Evolutionary conservation across 2,888 invertebrate genomes (phyloP).

Genomic region (Aleiodes leptofemur): DNA sequence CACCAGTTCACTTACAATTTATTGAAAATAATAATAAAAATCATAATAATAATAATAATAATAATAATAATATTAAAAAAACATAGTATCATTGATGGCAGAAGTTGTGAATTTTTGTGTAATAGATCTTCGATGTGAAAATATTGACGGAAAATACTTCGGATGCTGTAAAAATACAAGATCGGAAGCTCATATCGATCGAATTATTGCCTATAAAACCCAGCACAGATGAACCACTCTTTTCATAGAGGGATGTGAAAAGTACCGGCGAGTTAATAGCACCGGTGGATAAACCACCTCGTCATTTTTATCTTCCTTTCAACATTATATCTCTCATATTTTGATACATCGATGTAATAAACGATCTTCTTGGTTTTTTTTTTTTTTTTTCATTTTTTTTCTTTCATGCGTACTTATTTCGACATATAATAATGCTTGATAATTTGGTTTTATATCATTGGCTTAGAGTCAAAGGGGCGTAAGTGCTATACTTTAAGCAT

Average conservation of each 20-base stretch:
- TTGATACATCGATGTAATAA: slow-evolving; percentile 20
- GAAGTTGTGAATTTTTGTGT: neutral
- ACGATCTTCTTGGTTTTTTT: neutral
- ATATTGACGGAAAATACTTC: slow-evolving; percentile 4
- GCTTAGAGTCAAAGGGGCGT: too few species aligned
- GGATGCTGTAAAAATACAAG: neutral
- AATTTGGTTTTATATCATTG: too few species aligned
- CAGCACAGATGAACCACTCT: slow-evolving; percentile 14
- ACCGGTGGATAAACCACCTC: slow-evolving; percentile 15
- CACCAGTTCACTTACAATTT: slow-evolving; percentile 39
- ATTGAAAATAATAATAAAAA: neutral
- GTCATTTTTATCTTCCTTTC: slow-evolving; percentile 32
- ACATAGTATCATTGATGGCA: neutral
- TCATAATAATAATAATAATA: neutral
- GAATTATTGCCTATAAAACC: slow-evolving; percentile 30
- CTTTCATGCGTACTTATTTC: slow-evolving; percentile 6
- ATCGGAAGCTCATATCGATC: slow-evolving; percentile 28
- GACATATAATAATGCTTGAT: neutral
- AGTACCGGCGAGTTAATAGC: slow-evolving; percentile 34
- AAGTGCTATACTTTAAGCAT: too few species aligned
- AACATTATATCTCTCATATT: slow-evolving; percentile 9
- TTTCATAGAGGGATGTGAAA: slow-evolving; percentile 13
- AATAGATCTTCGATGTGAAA: neutral
- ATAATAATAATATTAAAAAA: too few species aligned
- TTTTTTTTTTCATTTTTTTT: neutral